Evolutionary conservation across 2,113 vertebrate genomes (phyloP).

Genomic region (Excalfactoria chinensis): DNA sequence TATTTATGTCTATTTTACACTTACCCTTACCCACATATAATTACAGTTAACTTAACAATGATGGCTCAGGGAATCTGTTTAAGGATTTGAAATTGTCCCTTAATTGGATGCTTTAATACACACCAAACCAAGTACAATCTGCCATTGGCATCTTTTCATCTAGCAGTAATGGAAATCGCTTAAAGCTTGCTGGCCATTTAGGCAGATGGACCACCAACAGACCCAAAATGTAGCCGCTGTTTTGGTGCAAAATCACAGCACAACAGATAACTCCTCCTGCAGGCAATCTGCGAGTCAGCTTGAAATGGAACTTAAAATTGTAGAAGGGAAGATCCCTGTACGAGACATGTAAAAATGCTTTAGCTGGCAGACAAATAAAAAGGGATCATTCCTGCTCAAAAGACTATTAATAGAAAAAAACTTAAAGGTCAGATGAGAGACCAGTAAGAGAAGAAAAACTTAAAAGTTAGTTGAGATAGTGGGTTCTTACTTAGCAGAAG

Average conservation of each 20-base stretch:
- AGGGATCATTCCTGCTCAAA: background rate
- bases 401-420: background rate
- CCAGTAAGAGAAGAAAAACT: background rate
- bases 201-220: accelerated
- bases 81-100: background rate
- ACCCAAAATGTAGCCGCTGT: accelerated
- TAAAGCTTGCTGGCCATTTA: background rate
- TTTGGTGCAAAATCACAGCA: background rate
- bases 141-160: background rate
- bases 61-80: background rate
- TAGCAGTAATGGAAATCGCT: background rate
- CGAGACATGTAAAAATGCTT: background rate
- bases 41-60: conserved; percentile 2
- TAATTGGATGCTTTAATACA: background rate
- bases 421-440: background rate
- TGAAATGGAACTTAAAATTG: background rate
- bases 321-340: background rate
- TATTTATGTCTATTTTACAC: conserved; percentile 7
- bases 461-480: background rate
- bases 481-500: background rate
- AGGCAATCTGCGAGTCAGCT: background rate
- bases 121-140: background rate
- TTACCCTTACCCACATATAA: background rate
- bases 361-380: background rate
- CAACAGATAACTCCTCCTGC: background rate